Evolutionary conservation across 2,113 vertebrate species (phyloP).

Genomic region (Pithys albifrons): DNA sequence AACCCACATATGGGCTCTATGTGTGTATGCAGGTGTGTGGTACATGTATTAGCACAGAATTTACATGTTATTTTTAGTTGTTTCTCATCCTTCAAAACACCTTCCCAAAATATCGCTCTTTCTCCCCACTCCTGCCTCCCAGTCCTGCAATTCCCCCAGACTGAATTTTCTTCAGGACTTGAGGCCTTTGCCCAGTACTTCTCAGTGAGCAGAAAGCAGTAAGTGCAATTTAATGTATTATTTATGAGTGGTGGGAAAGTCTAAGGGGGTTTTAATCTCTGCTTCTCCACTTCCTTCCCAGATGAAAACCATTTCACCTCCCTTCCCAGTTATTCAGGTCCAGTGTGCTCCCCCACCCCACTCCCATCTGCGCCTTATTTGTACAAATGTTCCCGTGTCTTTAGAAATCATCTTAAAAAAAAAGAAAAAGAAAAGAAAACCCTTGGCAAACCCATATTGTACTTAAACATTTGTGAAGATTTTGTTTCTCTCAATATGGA

Average conservation of each 20-base stretch:
- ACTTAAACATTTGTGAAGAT: constrained; percentile 75
- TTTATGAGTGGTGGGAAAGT: constrained; percentile 72
- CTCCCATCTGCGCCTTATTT: constrained; percentile 67
- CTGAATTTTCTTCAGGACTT: not conserved
- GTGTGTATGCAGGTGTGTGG: not conserved
- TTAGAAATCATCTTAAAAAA: constrained; percentile 70
- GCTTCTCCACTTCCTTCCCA: constrained; percentile 69
- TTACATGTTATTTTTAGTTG: not conserved
- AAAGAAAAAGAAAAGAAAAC: constrained; percentile 46
- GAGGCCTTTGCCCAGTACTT: not conserved
- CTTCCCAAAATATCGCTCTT: not conserved
- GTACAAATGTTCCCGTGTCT: constrained; percentile 68
- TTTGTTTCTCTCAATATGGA: constrained; percentile 71
- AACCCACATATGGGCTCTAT: not conserved
- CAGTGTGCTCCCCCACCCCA: constrained; percentile 32
- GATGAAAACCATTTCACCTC: constrained; percentile 74
- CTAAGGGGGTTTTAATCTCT: constrained; percentile 65
- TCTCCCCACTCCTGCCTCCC: not conserved
- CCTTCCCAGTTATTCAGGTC: constrained; percentile 63
- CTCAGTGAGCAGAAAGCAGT: constrained; percentile 48
- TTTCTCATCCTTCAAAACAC: not conserved
- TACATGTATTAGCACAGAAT: not conserved
- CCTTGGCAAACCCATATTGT: constrained; percentile 70
- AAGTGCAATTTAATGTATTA: constrained; percentile 70
- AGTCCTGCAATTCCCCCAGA: not conserved